Evolutionary conservation across 2,888 invertebrate genomes (phyloP).

Genomic region (Balanococcus diminutus): DNA sequence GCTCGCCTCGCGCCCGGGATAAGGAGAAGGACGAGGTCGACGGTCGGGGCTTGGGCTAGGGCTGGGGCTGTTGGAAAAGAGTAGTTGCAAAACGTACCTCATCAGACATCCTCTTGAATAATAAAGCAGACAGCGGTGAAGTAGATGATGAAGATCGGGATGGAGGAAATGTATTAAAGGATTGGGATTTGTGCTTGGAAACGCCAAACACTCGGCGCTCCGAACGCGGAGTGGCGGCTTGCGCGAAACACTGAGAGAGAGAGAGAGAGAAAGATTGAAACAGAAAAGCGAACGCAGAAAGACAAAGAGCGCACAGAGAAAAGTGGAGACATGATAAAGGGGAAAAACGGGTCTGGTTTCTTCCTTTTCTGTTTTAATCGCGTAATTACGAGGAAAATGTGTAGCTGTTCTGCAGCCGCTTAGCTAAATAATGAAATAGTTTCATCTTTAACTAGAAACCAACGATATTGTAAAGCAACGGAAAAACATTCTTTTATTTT

Average conservation of each 20-base stretch:
- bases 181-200: constrained; percentile 42
- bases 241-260: not conserved
- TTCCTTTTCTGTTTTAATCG: constrained; percentile 50
- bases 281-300: not conserved
- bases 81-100: constrained; percentile 50
- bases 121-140: constrained; percentile 52
- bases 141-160: constrained; percentile 50
- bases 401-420: constrained; percentile 51
- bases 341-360: constrained; percentile 52
- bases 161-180: constrained; percentile 51
- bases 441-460: constrained; percentile 50
- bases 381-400: constrained; percentile 51
- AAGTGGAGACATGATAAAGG: constrained; percentile 44
- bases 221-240: not conserved
- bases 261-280: not conserved
- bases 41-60: not conserved
- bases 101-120: constrained; percentile 53
- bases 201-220: not conserved
- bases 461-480: constrained; percentile 28
- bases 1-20: not conserved
- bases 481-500: constrained; percentile 25
- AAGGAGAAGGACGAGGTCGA: not conserved
- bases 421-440: constrained; percentile 51
- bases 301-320: constrained; percentile 6
- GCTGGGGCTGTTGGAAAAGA: not conserved